A percentile compares a stretch with the other conserved stretches of the same genome.
Conservation (phyloP, 2,113 vertebrate species). For the Cyprinodon variegatus region DNA sequence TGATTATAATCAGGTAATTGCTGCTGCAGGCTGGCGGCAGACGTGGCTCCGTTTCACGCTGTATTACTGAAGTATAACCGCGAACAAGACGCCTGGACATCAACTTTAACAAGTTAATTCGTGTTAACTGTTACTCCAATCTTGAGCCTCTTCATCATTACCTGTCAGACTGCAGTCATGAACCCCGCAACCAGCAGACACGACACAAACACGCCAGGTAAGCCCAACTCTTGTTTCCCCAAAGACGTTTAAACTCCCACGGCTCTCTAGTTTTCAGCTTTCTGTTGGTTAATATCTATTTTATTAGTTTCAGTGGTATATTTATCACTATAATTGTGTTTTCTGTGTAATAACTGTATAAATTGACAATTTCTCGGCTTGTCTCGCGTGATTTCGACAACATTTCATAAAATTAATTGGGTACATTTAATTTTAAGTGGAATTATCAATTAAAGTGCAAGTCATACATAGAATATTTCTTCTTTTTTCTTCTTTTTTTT, state of each 20-base stretch:
- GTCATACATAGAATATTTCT: background rate
- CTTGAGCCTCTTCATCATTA: background rate
- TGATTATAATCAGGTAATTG: slow-evolving; percentile 76
- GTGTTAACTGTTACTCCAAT: slow-evolving; percentile 3
- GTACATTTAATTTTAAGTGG: background rate
- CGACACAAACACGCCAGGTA: slow-evolving; percentile 56
- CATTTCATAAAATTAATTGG: background rate
- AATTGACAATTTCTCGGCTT: background rate
- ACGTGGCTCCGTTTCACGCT: slow-evolving; percentile 5
- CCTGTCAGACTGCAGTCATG: slow-evolving; percentile 35
- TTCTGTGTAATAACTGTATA: background rate
- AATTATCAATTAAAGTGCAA: background rate
- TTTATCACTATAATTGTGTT: background rate
- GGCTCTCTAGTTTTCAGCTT: background rate
- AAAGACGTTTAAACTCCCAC: background rate
- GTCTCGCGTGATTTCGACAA: background rate
- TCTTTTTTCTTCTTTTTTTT: background rate
- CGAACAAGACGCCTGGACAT: background rate
- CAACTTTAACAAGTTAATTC: slow-evolving; percentile 15
- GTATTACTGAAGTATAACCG: slow-evolving; percentile 72
- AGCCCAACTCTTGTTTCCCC: background rate
- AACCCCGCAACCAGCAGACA: slow-evolving; percentile 53
- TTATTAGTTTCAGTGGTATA: background rate
- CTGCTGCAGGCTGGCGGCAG: slow-evolving; percentile 7
- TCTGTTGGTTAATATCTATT: background rate